Evolutionary conservation across 2,888 invertebrate species (phyloP).

Genomic region (Helleia helle): DNA sequence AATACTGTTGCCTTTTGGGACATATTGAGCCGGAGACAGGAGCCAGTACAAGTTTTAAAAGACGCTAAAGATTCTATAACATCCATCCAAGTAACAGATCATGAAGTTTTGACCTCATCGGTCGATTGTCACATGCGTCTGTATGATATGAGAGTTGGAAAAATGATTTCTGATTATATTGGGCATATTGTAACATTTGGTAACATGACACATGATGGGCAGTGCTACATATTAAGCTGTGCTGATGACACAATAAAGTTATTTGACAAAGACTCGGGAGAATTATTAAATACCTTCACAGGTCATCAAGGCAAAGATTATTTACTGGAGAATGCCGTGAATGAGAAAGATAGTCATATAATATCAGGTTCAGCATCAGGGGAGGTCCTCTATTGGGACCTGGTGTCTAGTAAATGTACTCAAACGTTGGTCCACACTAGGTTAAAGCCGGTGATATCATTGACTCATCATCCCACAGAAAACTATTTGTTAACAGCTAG

Average conservation of each 20-base stretch:
- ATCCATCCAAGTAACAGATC: conserved; percentile 84
- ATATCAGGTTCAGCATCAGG: conserved; percentile 94
- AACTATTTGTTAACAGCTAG: conserved; percentile 82
- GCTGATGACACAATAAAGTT: conserved; percentile 87
- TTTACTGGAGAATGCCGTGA: conserved; percentile 89
- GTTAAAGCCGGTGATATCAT: conserved; percentile 82
- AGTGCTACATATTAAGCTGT: conserved; percentile 90
- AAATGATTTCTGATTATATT: conserved; percentile 86
- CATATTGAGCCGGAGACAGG: conserved; percentile 51
- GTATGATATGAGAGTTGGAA: conserved; percentile 93
- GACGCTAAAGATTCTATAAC: conserved; percentile 96
- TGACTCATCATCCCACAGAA: conserved; percentile 86
- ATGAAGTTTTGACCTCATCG: conserved; percentile 92
- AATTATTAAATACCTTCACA: conserved; percentile 76
- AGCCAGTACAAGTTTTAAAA: conserved; percentile 77
- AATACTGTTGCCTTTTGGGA: conserved; percentile 96
- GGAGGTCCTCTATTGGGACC: conserved; percentile 89
- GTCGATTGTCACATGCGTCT: conserved; percentile 89
- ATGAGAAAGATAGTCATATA: conserved; percentile 87
- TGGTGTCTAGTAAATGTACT: conserved; percentile 78
- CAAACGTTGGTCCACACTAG: conserved; percentile 63
- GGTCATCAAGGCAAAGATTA: conserved; percentile 90
- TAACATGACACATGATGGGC: conserved; percentile 91
- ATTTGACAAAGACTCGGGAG: conserved; percentile 83
- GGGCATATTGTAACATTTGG: conserved; percentile 90